Conservation (phyloP, 2,113 vertebrate species). For the Scalopus aquaticus region DNA sequence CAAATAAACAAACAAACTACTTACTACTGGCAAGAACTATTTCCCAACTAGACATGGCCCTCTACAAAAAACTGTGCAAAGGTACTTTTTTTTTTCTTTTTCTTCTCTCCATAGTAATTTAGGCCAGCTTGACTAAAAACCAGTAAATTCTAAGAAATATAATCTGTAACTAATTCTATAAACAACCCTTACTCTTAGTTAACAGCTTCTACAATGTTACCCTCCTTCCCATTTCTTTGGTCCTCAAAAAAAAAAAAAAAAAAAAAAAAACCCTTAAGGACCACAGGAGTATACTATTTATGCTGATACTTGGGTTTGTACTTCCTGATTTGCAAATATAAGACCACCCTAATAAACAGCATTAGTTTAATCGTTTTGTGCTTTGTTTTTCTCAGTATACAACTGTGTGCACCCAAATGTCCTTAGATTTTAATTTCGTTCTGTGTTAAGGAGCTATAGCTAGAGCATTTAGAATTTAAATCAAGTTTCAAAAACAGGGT, state of each 20-base stretch:
- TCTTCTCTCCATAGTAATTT: background rate
- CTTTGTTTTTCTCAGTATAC: background rate
- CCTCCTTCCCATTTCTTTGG: background rate
- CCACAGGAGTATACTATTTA: background rate
- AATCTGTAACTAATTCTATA: background rate
- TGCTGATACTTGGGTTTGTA: background rate
- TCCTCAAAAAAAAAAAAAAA: background rate
- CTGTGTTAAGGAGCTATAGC: background rate
- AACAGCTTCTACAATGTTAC: background rate
- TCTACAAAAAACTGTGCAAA: background rate
- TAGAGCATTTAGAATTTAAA: conserved; percentile 52
- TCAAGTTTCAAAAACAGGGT: background rate
- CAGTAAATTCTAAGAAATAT: background rate
- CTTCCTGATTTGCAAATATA: background rate
- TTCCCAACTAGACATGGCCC: background rate
- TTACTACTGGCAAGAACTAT: background rate
- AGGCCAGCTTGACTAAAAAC: background rate
- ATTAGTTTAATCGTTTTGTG: background rate
- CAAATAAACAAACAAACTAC: background rate
- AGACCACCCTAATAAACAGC: background rate
- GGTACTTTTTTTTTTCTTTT: background rate
- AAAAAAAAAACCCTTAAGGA: background rate
- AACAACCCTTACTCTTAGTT: background rate
- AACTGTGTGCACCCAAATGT: background rate
- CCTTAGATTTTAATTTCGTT: background rate